Conservation (phyloP, 2,797 vertebrate species). For the Notolepis coatsorum region DNA sequence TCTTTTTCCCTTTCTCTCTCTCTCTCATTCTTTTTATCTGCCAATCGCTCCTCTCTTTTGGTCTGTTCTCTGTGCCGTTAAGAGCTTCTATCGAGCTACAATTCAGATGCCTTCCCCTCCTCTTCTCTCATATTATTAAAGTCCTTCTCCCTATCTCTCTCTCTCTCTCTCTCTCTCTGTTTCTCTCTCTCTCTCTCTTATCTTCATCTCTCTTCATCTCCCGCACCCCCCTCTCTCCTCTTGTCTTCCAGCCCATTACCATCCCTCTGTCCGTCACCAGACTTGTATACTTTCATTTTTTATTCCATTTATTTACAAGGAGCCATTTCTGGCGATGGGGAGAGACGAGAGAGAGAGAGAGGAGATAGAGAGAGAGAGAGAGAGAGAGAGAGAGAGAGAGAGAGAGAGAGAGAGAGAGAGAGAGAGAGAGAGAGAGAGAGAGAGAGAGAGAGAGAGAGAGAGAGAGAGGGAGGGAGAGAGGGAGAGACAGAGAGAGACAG, state of each 20-base stretch:
- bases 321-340: slow-evolving; percentile 49
- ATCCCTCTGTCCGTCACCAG: slow-evolving; percentile 15
- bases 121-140: slow-evolving; percentile 26
- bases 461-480: too few species aligned
- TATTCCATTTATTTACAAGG: slow-evolving; percentile 56
- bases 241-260: slow-evolving; percentile 44
- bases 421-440: too few species aligned
- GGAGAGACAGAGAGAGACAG: slow-evolving; percentile 47
- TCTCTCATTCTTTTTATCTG: slow-evolving; percentile 25
- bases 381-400: too few species aligned
- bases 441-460: slow-evolving; percentile 47
- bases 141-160: slow-evolving; percentile 10
- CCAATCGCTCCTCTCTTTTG: slow-evolving; percentile 31
- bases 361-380: slow-evolving; percentile 47
- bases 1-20: slow-evolving; percentile 12
- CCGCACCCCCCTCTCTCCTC: slow-evolving; percentile 8
- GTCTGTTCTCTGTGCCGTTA: slow-evolving; percentile 19
- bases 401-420: too few species aligned
- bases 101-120: too few species aligned
- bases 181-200: slow-evolving; percentile 18
- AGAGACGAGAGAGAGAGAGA: too few species aligned
- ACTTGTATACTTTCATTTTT: slow-evolving; percentile 50
- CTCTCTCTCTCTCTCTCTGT: slow-evolving; percentile 4
- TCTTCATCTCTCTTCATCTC: slow-evolving; percentile 16
- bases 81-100: too few species aligned